Base-by-base conservation (phyloP, 2,797 vertebrate species). In the Peromyscus melanophrys region DNA sequence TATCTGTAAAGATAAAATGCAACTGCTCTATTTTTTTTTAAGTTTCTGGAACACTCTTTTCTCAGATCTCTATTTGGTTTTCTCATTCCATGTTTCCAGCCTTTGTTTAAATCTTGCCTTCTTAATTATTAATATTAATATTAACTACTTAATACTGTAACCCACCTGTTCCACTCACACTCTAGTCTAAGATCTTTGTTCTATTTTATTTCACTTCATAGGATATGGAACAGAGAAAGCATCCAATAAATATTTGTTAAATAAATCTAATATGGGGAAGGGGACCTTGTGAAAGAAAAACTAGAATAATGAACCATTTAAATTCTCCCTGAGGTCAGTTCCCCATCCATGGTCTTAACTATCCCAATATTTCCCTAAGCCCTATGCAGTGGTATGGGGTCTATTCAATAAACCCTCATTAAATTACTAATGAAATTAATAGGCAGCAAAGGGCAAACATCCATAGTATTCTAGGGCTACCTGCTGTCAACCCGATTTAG, bases 231-330 rank as follows among this genome's bases (percentile, higher is more conserved):
- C 55, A 95, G 49, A 94, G 19, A 4, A 69, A 89, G 31, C 23
- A 59, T 40, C n/a, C 71, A 86, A 65, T 73, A 95, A 92, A 75
- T 89, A 90, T 55, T 76, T 86, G 83, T 67, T 90, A 90, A 90
- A 75, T 65, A 10, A 93, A 78, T 92, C 11, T 88, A 95, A 82
- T 23, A 87, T 87, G 37, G 27, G 49, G 49, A 80, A 65, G 61
- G 83, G 75, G 93, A 82, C 65, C 17, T 57, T 90, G 49, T 88
- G 29, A 61, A 85, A 90, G 5, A 67, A 78, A 84, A 13, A 81
- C 16, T 55, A 94, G 67, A 93, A 87, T 71, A 92, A 86, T 55
- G 81, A 84, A 81, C 71, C 67, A 86, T 10, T 63, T 75, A 49
- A 86, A 65, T 89, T 92, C 63, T 97, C 78, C 67, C 55, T 73